Conservation (phyloP, 1,140 invertebrate genomes). For the Bombus terrestris region DNA sequence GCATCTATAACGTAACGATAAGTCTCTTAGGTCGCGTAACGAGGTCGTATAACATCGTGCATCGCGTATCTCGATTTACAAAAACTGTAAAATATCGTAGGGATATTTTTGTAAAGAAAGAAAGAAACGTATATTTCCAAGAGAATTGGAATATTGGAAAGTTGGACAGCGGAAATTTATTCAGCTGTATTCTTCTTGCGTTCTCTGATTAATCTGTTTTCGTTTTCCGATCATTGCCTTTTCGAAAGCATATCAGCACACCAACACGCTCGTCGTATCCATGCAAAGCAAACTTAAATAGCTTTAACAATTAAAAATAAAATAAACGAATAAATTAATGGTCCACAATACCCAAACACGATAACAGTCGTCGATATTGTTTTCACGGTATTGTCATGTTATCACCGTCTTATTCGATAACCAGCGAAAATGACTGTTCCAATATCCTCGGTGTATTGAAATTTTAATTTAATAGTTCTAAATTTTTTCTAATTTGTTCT, state of each 20-base stretch:
- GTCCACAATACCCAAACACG: accelerated
- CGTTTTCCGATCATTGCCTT: neutral
- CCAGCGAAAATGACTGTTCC: neutral
- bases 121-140: neutral
- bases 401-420: neutral
- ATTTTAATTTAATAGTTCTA: neutral
- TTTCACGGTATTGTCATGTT: neutral
- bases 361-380: neutral
- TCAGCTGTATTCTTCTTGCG: neutral
- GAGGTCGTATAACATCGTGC: too few species aligned
- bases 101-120: too few species aligned
- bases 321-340: neutral
- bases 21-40: too few species aligned
- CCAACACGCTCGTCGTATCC: neutral
- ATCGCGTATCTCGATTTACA: too few species aligned
- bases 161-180: neutral
- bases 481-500: neutral
- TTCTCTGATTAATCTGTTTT: neutral
- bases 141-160: neutral
- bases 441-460: neutral
- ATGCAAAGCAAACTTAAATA: neutral
- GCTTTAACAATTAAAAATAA: neutral
- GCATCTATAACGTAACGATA: too few species aligned
- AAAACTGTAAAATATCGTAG: too few species aligned
- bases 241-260: neutral